A percentile compares a stretch with the other conserved stretches of the same genome.
phyloP scores from a whole-genome alignment of 2,113 vertebrate genomes.

The Tapirus terrestris region DNA sequence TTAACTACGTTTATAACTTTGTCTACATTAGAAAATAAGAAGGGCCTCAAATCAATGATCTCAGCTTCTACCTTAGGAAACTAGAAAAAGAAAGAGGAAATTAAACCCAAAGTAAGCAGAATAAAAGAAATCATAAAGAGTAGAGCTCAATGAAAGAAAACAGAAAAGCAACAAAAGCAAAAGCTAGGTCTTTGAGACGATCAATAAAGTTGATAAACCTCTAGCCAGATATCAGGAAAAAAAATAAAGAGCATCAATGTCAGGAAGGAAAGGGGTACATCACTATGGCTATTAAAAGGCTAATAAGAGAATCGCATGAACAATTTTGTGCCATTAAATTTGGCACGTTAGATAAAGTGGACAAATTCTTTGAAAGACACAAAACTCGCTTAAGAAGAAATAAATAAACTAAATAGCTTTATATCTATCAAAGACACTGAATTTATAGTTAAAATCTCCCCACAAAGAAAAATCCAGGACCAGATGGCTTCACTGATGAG shows the following conservation, averaged over 20 bases:
- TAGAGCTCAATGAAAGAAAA: not conserved
- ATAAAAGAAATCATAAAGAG: slow-evolving; percentile 27
- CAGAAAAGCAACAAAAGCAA: not conserved
- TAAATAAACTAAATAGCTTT: slow-evolving; percentile 14
- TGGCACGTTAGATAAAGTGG: not conserved
- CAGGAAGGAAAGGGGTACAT: not conserved
- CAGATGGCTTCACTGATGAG: not conserved
- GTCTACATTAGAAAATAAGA: not conserved
- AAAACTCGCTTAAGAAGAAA: not conserved
- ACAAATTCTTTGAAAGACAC: not conserved
- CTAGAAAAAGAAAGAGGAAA: not conserved
- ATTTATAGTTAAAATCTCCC: not conserved
- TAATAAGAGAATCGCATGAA: not conserved
- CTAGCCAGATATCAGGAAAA: not conserved
- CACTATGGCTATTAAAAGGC: not conserved
- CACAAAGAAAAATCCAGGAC: not conserved
- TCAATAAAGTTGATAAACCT: not conserved
- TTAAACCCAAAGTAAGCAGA: slow-evolving; percentile 7
- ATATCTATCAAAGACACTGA: not conserved
- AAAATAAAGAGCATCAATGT: not conserved
- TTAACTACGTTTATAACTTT: not conserved
- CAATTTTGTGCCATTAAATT: not conserved
- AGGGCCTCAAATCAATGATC: not conserved
- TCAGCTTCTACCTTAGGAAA: not conserved
- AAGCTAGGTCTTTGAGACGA: not conserved